Base-by-base conservation (phyloP, 2,888 invertebrate genomes). In the Diplazon laetatorius region DNA sequence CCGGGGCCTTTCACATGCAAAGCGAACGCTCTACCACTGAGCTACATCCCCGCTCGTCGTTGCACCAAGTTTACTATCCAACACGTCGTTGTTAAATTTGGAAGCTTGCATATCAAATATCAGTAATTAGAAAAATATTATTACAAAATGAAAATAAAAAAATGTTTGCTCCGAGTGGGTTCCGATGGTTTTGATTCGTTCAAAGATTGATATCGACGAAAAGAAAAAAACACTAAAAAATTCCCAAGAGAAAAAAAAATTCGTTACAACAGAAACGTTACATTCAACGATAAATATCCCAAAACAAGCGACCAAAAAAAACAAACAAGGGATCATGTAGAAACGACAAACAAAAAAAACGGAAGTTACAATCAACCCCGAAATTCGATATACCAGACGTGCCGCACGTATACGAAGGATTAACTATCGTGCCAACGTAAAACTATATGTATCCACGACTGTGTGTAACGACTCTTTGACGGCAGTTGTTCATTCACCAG, bases 21-120 rank as follows among this genome's bases (percentile, higher is more conserved):
- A 97, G 97, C 97, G 97, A 97, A 96, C 97, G 97, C 97, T 97
- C 97, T 97, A 97, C 97, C 97, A 97, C 96, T 97, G 97, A 97
- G 97, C 97, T 97, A 97, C 96, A 97, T 96, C 97, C 44, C 62
- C 44, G 39, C 30, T 10, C 16, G 25, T 22, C n/a, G 25, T 50
- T 30, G 30, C n/a, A n/a, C n/a, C n/a, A n/a, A n/a, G n/a, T n/a
- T n/a, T n/a, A n/a, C n/a, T n/a, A n/a, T n/a, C n/a, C n/a, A n/a
- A n/a, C n/a, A n/a, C n/a, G n/a, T n/a, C n/a, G n/a, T n/a, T n/a
- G n/a, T n/a, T n/a, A n/a, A n/a, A n/a, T n/a, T n/a, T n/a, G n/a
- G n/a, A n/a, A n/a, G n/a, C n/a, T n/a, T n/a, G n/a, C n/a, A n/a
- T n/a, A n/a, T n/a, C n/a, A n/a, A n/a, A n/a, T n/a, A n/a, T n/a